A percentile compares a stretch with the other conserved stretches of the same genome.
phyloP scores from a whole-genome alignment of 2,113 vertebrate species.

The Empidonax traillii region DNA sequence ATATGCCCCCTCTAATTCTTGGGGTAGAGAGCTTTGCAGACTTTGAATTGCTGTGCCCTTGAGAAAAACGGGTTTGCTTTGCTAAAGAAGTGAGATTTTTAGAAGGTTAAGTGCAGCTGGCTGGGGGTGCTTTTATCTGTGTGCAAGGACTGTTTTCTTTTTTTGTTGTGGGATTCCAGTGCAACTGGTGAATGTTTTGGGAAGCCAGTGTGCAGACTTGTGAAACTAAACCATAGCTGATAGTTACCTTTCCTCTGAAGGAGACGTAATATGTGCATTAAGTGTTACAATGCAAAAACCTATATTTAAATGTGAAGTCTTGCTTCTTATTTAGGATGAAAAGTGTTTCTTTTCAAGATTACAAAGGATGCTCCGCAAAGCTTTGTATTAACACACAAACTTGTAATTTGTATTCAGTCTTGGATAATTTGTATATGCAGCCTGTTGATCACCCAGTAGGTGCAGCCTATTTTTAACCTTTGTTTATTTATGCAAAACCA shows the following conservation, averaged over 20 bases:
- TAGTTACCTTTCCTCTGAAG: neutral
- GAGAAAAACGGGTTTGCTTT: neutral
- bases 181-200: neutral
- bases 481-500: constrained; percentile 40
- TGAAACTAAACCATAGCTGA: neutral
- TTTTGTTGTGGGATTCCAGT: neutral
- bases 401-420: neutral
- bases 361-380: neutral
- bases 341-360: neutral
- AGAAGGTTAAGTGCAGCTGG: neutral
- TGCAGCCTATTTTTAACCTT: constrained; percentile 9
- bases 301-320: neutral
- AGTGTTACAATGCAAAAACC: neutral
- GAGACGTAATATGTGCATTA: neutral
- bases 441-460: neutral
- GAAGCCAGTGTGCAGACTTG: neutral
- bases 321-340: neutral
- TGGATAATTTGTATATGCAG: neutral
- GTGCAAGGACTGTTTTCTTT: neutral
- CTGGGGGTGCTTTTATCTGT: neutral
- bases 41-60: neutral
- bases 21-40: neutral
- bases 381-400: neutral
- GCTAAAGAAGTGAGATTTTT: neutral
- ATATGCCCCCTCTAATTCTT: neutral